A percentile compares a stretch with the other conserved stretches of the same genome.
Evolutionary conservation across 2,113 vertebrate genomes (phyloP).

Genomic region (Oreocharis arfaki): DNA sequence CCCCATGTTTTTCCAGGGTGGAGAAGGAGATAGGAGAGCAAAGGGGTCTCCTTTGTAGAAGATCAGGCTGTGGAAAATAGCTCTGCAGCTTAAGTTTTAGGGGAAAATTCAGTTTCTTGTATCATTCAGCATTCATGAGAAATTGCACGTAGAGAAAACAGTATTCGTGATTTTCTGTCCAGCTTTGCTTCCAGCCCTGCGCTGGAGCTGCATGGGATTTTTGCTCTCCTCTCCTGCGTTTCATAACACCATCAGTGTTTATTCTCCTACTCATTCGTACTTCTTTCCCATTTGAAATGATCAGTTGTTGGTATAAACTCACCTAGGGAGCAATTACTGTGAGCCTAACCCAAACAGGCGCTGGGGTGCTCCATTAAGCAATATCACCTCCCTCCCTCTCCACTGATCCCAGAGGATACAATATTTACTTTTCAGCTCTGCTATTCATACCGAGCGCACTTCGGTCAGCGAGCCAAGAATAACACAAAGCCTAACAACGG

Average conservation of each 20-base stretch:
- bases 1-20: not conserved
- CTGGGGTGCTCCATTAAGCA: constrained; percentile 50
- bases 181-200: not conserved
- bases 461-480: not conserved
- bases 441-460: not conserved
- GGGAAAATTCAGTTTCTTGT: not conserved
- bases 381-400: not conserved
- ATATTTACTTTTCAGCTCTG: constrained; percentile 47
- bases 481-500: constrained; percentile 13
- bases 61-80: not conserved
- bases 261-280: constrained; percentile 48
- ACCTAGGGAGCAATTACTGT: constrained; percentile 59
- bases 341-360: constrained; percentile 52
- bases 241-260: constrained; percentile 38
- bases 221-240: not conserved
- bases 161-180: not conserved
- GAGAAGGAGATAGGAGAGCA: not conserved
- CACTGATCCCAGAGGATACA: constrained; percentile 27
- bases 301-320: constrained; percentile 49
- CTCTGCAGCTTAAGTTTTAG: not conserved
- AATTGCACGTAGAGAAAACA: not conserved
- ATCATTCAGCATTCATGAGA: not conserved
- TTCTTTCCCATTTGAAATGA: constrained; percentile 40
- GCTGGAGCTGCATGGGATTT: not conserved
- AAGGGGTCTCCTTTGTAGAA: not conserved